Percentiles rank a stretch among this genome's conserved stretches.
Conservation (phyloP, 2,888 invertebrate species). For the Pollenia griseotomentosa region DNA sequence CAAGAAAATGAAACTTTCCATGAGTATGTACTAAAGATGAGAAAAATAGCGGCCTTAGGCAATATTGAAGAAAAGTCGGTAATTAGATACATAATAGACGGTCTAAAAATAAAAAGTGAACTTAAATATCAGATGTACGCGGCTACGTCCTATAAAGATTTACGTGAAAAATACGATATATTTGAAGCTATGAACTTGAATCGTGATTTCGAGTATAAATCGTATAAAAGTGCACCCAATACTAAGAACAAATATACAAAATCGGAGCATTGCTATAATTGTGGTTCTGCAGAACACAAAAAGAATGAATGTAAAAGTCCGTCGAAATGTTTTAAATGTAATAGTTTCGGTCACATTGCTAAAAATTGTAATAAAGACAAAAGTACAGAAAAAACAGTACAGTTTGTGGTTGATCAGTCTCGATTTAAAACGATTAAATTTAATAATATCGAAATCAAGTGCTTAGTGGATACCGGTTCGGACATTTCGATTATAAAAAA, state of each 20-base stretch:
- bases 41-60: too few species aligned
- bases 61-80: too few species aligned
- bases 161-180: constrained; percentile 13
- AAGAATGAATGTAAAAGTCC: too few species aligned
- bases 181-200: background rate
- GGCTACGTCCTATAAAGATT: constrained; percentile 3
- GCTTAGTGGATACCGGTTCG: constrained; percentile 39
- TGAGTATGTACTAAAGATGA: too few species aligned
- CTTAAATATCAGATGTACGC: background rate
- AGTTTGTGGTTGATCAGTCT: constrained; percentile 26
- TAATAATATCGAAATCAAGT: constrained; percentile 29
- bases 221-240: constrained; percentile 27
- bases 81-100: too few species aligned
- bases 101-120: too few species aligned
- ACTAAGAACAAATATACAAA: constrained; percentile 20
- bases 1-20: too few species aligned
- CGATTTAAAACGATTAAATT: constrained; percentile 29
- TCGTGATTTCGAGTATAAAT: too few species aligned
- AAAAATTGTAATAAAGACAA: background rate
- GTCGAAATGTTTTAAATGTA: too few species aligned
- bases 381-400: background rate
- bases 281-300: too few species aligned
- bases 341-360: too few species aligned
- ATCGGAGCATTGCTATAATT: constrained; percentile 8
- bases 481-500: constrained; percentile 41